Evolutionary conservation across 2,113 vertebrate genomes (phyloP), one percentile per base, ranked within the genome.

Genomic region (Microtus montanus): DNA sequence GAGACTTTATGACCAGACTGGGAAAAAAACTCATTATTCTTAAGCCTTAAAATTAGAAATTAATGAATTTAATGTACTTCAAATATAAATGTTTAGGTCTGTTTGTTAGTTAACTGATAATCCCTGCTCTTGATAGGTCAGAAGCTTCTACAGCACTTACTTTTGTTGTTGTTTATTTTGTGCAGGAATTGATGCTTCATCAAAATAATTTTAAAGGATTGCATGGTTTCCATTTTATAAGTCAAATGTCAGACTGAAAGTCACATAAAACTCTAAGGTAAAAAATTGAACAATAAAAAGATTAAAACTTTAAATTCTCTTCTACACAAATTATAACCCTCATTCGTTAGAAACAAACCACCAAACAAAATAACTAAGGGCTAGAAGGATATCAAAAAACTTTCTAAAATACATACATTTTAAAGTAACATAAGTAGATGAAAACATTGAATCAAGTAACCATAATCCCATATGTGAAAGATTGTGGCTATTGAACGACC

Each of bases 221-320:
- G 4, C 15, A 71, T 78, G 35, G 84, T 41, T 78, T 9, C 3
- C 11, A 87, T 87, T 89, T 82, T 71, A 85, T 6, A 80, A 17
- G 24, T 24, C 19, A 82, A 89, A 7, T 83, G n/a, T 87, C 22
- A 4, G 15, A 63, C 7, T 78, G 70, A 79, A 82, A 85, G 5
- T 70, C 13, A 54, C 13, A 64, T 3, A 89, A 5, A 77, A 28
- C 24, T 20, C 1, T 3, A 63, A 52, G 49, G 19, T 13, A 66
- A 94, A 95, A 93, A 80, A 63, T 33, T 38, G 52, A 94, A 79
- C 7, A 85, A 68, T 74, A 9, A 64, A 83, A 19, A n/a, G 15
- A 47, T 24, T 38, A 88, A 74, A 75, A n/a, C 24, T 66, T 4
- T 49, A 86, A 11, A 64, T 71, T 75, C 38, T 93, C 14, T 61